Base-by-base conservation (phyloP, 2,113 vertebrate genomes). In the Silurus meridionalis region DNA sequence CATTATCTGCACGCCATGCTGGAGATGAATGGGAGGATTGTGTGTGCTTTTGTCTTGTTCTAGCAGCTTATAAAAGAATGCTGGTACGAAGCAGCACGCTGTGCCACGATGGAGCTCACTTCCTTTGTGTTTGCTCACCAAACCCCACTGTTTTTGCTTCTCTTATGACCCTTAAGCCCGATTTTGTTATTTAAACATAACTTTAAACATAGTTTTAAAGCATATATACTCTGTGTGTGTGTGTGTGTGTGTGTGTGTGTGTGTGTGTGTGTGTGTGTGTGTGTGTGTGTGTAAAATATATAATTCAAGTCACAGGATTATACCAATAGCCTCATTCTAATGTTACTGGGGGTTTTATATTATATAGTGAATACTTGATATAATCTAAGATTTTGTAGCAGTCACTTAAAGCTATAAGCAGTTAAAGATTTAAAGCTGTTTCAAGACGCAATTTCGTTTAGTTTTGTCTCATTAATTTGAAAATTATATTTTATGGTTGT, bases 21-120 rank as follows among this genome's bases (percentile, higher is more conserved):
- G 89, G 60, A 87, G 86, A 92, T 94, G 93, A 95, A 95, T 93
- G 77, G 91, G 28, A 55, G 80, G 90, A 93, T 92, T 95, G 94
- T 94, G 89, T 66, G 28, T 48, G 60, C 91, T 92, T 91, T 93
- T 90, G 88, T 90, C 87, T 88, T 91, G 91, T 91, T 91, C 86
- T 50, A 85, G 89, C 86, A 88, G 72, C 88, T 55, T 83, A 87
- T 92, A 90, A 90, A 85, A 90, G 91, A 93, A 90, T 90, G 92
- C 89, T 94, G 93, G 94, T 92, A 92, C 93, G 87, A 88, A 58
- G 87, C 85, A 87, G 93, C 86, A 23, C 93, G 89, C 55, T 85
- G 87, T 89, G 91, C 89, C 87, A 64, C 89, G 90, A 89, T 85
- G 78, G 86, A 89, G 72, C 83, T 85, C 8, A 60, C 77, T 83